Base-by-base conservation (phyloP, 2,888 invertebrate species). In the Phalera bucephala region DNA sequence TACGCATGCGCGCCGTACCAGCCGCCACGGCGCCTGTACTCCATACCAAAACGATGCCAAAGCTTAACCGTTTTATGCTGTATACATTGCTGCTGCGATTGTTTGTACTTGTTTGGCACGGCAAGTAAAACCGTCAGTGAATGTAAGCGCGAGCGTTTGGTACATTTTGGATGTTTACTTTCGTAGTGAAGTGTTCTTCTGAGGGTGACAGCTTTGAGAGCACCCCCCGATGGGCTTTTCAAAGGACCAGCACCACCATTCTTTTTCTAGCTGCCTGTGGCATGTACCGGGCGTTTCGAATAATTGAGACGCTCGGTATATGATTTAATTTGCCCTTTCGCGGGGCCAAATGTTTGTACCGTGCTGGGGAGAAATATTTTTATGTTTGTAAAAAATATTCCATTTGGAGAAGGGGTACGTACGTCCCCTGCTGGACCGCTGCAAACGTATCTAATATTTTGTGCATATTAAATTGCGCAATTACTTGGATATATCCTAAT, bases 311-410 rank as follows among this genome's bases (percentile, higher is more conserved):
- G 79, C 72, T 69, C 55, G 65, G 66, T 80, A 70, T 86, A 85
- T 85, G 84, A 86, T 88, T 87, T 87, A 86, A 87, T 87, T 87
- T 86, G 83, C 81, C 53, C 76, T 77, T 80, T 84, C 72, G 70
- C 72, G 64, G 65, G 63, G 64, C 62, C 63, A 58, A 72, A 72
- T 71, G 66, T 77, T 79, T 75, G 29, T 64, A 46, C 40, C 36
- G 49, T 54, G 54, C 39, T 56, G 62, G 67, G 73, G 66, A 54
- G 64, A 56, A 64, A 64, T 72, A 69, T 73, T 71, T 66, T 64
- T 51, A 58, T 57, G 51, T 36, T 51, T 45, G 37, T 52, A 49
- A 64, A 68, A 63, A 58, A 46, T 38, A 45, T 31, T 36, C 36
- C 37, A 58, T 60, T 52, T 52, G 36, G 42, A 36, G 41, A 56